These are phyloP conservation scores for Chrysina gloriosa DNA, from an alignment of 2,888 invertebrate species.

Conservation along the genomic window DNA sequence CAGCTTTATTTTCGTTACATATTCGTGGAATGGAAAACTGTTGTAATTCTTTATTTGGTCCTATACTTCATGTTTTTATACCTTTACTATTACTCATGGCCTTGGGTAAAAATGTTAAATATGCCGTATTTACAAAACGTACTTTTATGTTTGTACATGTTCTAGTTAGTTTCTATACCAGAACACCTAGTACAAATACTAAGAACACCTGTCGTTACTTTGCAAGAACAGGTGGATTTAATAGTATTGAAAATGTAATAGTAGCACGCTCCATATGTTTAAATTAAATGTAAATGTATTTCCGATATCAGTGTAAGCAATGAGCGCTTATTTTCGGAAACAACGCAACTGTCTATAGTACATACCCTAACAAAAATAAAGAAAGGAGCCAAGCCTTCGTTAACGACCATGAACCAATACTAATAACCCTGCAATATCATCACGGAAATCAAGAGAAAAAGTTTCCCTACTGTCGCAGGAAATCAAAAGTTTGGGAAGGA, in stretches of 20 bases:
- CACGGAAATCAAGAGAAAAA: too few species aligned
- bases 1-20: slow-evolving; percentile 6
- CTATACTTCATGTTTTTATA: not conserved
- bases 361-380: too few species aligned
- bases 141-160: not conserved
- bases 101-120: not conserved
- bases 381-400: too few species aligned
- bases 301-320: too few species aligned
- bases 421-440: too few species aligned
- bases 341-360: too few species aligned
- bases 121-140: too few species aligned
- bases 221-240: not conserved
- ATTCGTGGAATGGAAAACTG: not conserved
- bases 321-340: too few species aligned
- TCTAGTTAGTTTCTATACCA: not conserved
- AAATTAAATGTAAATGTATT: too few species aligned
- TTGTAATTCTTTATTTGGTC: not conserved
- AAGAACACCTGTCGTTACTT: not conserved
- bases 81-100: not conserved
- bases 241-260: not conserved
- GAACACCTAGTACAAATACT: not conserved
- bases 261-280: not conserved
- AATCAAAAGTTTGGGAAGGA: too few species aligned
- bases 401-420: too few species aligned
- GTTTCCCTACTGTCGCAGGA: too few species aligned